phyloP scores from a whole-genome alignment of 1,140 invertebrate genomes.

The Drosophila parvula region DNA sequence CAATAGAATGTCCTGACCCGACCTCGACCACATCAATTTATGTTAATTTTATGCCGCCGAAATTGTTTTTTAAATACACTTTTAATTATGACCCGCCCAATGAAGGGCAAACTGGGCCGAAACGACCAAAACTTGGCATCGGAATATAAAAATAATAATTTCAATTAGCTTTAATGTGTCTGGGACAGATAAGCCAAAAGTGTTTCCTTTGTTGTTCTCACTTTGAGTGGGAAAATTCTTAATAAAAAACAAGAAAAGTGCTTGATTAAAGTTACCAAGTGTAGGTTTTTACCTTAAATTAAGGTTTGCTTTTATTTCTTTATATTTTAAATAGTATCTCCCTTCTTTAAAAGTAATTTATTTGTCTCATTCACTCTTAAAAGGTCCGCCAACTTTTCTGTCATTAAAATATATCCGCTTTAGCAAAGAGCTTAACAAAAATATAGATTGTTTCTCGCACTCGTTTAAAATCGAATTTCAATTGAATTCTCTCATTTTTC shows the following conservation, averaged over 20 bases:
- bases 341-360: not conserved
- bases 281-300: no score
- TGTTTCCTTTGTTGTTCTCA: not conserved
- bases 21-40: conserved; percentile 71
- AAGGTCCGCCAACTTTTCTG: not conserved
- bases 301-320: not conserved
- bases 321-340: no score
- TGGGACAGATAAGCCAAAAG: conserved; percentile 22
- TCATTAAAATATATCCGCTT: not conserved
- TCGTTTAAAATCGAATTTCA: conserved; percentile 14
- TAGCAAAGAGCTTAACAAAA: not conserved
- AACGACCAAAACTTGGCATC: conserved; percentile 16
- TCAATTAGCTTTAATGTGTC: conserved; percentile 62
- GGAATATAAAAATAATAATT: conserved; percentile 57
- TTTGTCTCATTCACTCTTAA: not conserved
- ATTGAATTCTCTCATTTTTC: conserved; percentile 2
- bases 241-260: no score
- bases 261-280: not conserved
- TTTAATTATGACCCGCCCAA: conserved; percentile 69
- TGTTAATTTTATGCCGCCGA: conserved; percentile 67
- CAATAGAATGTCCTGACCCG: conserved; percentile 28
- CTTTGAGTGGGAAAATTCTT: not conserved
- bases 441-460: not conserved
- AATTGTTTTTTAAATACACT: conserved; percentile 82
- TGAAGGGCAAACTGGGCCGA: conserved; percentile 38